phyloP scores from a whole-genome alignment of 2,888 invertebrate species.

The Drosophila nr. medialis region DNA sequence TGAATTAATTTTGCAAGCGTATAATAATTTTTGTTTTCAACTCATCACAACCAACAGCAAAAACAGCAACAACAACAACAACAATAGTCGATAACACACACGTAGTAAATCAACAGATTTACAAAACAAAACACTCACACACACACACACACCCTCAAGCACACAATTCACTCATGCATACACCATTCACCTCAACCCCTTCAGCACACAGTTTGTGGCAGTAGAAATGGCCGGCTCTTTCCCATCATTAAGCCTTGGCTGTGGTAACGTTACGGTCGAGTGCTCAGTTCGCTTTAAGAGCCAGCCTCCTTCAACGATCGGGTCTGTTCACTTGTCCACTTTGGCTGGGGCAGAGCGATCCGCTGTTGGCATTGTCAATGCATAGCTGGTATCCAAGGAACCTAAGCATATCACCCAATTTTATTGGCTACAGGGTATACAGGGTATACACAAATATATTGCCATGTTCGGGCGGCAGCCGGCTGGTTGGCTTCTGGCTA shows the following conservation, averaged over 20 bases:
- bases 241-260: conserved; percentile 1
- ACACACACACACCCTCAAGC: conserved; percentile 1
- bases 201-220: background rate
- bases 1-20: conserved; percentile 77
- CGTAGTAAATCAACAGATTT: conserved; percentile 76
- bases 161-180: background rate
- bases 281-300: conserved; percentile 2
- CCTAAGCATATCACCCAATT: too few relatives aligned
- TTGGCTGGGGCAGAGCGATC: background rate
- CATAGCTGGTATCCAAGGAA: background rate
- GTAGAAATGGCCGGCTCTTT: background rate
- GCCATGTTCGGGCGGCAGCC: conserved; percentile 15
- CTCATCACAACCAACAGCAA: conserved; percentile 56
- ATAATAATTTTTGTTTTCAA: conserved; percentile 73
- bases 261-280: background rate
- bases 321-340: background rate
- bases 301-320: too few relatives aligned
- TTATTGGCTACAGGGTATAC: background rate
- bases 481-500: conserved; percentile 36
- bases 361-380: background rate
- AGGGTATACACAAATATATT: conserved; percentile 2
- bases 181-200: background rate
- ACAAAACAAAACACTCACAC: conserved; percentile 23
- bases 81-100: conserved; percentile 28
- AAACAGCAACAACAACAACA: conserved; percentile 28